phyloP scores from a whole-genome alignment of 2,113 vertebrate species.

The Capreolus pygargus region DNA sequence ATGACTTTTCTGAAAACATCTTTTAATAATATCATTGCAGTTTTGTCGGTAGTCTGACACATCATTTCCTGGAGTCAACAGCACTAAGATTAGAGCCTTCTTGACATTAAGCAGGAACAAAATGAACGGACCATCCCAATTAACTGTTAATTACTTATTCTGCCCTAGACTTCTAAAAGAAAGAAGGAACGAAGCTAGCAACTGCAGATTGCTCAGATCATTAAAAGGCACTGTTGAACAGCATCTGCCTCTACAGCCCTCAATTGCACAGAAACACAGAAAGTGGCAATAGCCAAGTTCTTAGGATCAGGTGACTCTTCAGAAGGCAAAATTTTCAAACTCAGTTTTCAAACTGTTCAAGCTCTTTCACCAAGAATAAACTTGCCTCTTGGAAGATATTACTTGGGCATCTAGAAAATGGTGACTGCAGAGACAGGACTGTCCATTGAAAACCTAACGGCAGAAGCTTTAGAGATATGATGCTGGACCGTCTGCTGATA shows the following conservation, averaged over 20 bases:
- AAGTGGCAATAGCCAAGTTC: not conserved
- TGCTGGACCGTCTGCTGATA: not conserved
- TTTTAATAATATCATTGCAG: not conserved
- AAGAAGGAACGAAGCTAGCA: not conserved
- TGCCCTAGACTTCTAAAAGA: not conserved
- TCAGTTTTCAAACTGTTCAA: not conserved
- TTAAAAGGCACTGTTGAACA: not conserved
- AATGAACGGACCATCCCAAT: not conserved
- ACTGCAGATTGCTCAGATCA: not conserved
- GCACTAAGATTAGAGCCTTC: not conserved
- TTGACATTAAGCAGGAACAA: not conserved
- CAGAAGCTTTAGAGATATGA: not conserved
- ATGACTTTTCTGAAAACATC: not conserved
- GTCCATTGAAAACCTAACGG: not conserved
- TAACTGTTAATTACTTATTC: not conserved
- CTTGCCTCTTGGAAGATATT: not conserved
- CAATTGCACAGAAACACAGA: not conserved
- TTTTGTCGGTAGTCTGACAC: not conserved
- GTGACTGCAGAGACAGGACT: not conserved
- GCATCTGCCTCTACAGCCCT: not conserved
- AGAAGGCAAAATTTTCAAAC: not conserved
- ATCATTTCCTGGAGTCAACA: not conserved
- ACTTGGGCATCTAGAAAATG: not conserved
- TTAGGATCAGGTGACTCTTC: not conserved
- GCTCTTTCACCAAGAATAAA: not conserved